Conservation (phyloP, 2,888 invertebrate genomes). For the Latrodectus elegans region DNA sequence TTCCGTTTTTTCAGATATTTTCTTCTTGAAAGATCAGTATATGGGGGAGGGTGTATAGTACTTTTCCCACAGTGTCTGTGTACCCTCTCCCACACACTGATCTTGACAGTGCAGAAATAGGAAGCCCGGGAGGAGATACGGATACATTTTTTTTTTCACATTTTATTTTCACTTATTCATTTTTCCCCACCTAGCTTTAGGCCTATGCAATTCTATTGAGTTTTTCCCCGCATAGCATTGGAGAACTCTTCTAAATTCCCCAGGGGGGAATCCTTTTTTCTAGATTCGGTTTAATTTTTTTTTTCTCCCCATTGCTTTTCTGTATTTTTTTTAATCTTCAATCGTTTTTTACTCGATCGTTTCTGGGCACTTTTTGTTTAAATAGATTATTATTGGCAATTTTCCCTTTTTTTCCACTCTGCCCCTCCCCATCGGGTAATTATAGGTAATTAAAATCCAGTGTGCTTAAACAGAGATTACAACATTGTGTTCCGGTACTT, state of each 20-base stretch:
- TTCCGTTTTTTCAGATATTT: too few species aligned
- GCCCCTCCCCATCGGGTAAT: slow-evolving; percentile 42
- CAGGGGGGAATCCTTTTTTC: slow-evolving; percentile 31
- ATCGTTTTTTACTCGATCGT: slow-evolving; percentile 48
- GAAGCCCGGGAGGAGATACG: slow-evolving; percentile 39
- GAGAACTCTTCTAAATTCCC: slow-evolving; percentile 44
- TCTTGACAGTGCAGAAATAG: slow-evolving; percentile 66
- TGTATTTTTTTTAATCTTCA: slow-evolving; percentile 11
- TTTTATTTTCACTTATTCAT: slow-evolving; percentile 25
- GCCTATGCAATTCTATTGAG: slow-evolving; percentile 60
- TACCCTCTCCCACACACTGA: slow-evolving; percentile 38
- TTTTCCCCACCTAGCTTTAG: slow-evolving; percentile 59
- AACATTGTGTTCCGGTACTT: slow-evolving; percentile 46
- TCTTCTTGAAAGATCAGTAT: too few species aligned
- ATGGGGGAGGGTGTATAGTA: neutral
- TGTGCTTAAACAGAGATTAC: slow-evolving; percentile 67
- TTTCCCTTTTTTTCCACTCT: slow-evolving; percentile 38
- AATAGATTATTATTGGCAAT: slow-evolving; percentile 67
- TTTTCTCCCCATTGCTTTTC: slow-evolving; percentile 10
- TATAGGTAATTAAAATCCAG: slow-evolving; percentile 69
- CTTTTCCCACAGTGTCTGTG: slow-evolving; percentile 1
- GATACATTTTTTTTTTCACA: slow-evolving; percentile 16
- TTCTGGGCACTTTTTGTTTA: slow-evolving; percentile 56
- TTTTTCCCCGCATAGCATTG: slow-evolving; percentile 12
- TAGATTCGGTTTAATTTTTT: slow-evolving; percentile 7